These are phyloP conservation scores for Ceratotherium simum DNA, from an alignment of 2,113 vertebrate genomes.

Conservation along the genomic window DNA sequence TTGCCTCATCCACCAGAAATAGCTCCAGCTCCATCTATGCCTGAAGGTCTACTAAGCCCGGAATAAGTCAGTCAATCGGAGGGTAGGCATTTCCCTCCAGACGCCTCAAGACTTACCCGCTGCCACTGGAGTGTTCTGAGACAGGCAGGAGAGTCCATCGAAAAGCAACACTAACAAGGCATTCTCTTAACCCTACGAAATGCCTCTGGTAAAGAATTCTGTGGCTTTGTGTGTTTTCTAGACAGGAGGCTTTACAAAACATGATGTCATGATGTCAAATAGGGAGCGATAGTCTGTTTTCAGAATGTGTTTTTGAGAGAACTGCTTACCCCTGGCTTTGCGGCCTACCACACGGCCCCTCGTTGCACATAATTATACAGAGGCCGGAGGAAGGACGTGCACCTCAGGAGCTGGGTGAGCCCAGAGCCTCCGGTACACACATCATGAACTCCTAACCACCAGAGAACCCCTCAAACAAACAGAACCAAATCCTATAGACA, in stretches of 20 bases:
- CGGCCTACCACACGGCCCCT: neutral
- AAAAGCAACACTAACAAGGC: no score
- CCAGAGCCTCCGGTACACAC: fast-evolving
- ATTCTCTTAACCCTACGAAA: neutral
- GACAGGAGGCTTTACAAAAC: neutral
- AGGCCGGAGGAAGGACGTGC: fast-evolving
- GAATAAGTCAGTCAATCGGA: neutral
- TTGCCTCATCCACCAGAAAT: neutral
- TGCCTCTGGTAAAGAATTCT: neutral
- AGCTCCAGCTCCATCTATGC: neutral
- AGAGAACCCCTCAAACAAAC: neutral
- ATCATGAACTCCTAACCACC: neutral
- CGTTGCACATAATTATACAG: neutral
- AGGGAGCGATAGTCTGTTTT: neutral
- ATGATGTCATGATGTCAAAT: constrained; percentile 59
- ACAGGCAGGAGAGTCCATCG: neutral
- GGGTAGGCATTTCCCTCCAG: neutral
- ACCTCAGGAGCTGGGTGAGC: neutral
- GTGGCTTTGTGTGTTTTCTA: neutral
- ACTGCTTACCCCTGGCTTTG: neutral
- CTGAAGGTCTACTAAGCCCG: neutral
- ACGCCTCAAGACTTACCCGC: neutral
- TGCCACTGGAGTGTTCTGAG: neutral
- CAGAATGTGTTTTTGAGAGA: neutral
- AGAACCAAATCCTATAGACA: neutral